These are phyloP conservation scores for Ondatra zibethicus DNA, from an alignment of 2,113 vertebrate species.

Conservation along the genomic window DNA sequence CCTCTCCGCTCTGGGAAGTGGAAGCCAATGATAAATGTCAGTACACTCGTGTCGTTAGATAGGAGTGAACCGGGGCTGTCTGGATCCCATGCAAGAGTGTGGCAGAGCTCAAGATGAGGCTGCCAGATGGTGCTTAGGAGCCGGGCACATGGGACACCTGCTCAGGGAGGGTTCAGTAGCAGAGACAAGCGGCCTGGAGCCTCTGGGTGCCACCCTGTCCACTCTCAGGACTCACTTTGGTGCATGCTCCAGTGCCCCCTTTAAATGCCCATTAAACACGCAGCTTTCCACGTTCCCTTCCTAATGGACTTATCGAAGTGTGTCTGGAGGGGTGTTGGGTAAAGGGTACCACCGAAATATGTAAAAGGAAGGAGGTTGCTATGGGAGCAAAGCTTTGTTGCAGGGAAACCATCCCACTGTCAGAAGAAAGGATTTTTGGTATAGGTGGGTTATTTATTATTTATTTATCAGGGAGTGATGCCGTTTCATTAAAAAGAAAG, in stretches of 20 bases:
- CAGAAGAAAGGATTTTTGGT: neutral
- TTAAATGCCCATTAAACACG: constrained; percentile 45
- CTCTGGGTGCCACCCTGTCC: constrained; percentile 26
- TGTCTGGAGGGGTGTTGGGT: neutral
- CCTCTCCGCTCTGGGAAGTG: constrained; percentile 63
- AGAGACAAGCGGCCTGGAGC: constrained; percentile 56
- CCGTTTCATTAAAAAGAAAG: neutral
- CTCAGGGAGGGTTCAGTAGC: constrained; percentile 57
- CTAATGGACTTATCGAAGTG: constrained; percentile 20
- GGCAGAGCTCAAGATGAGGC: constrained; percentile 64
- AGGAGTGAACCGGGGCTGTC: constrained; percentile 73
- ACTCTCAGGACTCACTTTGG: neutral
- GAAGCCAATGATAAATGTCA: constrained; percentile 74
- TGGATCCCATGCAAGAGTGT: constrained; percentile 61
- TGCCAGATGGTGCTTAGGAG: constrained; percentile 78
- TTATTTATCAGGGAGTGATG: neutral
- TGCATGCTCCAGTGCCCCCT: constrained; percentile 39
- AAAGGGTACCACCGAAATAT: neutral
- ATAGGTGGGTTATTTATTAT: neutral
- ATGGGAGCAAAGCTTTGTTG: neutral
- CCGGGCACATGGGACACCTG: neutral
- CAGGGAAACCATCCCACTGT: neutral
- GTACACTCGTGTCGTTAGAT: constrained; percentile 62
- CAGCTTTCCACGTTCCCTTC: neutral
- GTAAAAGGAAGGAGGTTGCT: neutral